Conservation (phyloP, 2,888 invertebrate species). For the Lamproptera curius region DNA sequence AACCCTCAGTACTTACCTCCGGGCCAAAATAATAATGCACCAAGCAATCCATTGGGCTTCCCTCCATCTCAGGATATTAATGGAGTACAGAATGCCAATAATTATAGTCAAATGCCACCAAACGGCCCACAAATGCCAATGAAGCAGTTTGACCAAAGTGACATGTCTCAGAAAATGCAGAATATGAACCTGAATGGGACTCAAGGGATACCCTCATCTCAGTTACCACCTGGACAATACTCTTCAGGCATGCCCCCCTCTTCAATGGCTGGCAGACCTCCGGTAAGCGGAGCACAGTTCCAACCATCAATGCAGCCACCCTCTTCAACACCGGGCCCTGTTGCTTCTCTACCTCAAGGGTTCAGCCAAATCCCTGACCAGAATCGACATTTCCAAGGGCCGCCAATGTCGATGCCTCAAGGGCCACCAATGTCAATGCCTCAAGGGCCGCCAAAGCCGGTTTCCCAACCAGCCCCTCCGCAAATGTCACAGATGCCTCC, state of each 20-base stretch:
- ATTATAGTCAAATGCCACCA: conserved; percentile 51
- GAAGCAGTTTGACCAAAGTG: conserved; percentile 43
- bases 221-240: conserved; percentile 48
- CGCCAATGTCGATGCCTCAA: conserved; percentile 28
- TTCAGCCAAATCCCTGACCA: conserved; percentile 12
- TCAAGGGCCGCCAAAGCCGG: conserved; percentile 35
- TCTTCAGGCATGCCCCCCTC: conserved; percentile 47
- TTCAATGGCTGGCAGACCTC: conserved; percentile 38
- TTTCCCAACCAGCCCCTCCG: conserved; percentile 38
- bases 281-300: conserved; percentile 39
- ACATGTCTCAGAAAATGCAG: conserved; percentile 70
- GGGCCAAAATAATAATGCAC: conserved; percentile 69
- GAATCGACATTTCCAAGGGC: conserved; percentile 28
- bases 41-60: conserved; percentile 54
- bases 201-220: conserved; percentile 56
- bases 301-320: conserved; percentile 33
- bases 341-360: conserved; percentile 12
- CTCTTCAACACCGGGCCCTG: conserved; percentile 34
- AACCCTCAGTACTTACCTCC: conserved; percentile 70
- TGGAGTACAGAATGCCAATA: conserved; percentile 61
- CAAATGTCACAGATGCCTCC: conserved; percentile 35
- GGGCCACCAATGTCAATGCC: conserved; percentile 22
- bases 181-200: conserved; percentile 63
- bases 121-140: conserved; percentile 43
- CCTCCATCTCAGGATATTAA: conserved; percentile 64